phyloP scores from a whole-genome alignment of 2,888 invertebrate species.

The Oligia strigilis region DNA sequence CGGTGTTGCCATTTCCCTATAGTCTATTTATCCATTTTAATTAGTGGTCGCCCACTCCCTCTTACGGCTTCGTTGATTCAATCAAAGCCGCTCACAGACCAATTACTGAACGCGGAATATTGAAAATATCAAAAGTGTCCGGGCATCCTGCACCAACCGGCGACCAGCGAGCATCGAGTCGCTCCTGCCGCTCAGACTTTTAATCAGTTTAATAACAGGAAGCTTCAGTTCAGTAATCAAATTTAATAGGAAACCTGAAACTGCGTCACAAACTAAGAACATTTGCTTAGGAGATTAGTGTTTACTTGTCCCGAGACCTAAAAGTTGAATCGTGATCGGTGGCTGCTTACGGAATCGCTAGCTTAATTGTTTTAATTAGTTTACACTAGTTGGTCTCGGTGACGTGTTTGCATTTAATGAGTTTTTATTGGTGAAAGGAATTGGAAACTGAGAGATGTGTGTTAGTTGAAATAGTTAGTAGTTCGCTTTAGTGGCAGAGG shows the following conservation, averaged over 20 bases:
- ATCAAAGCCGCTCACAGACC: conserved; percentile 3
- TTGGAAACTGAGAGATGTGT: conserved; percentile 15
- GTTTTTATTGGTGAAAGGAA: conserved; percentile 15
- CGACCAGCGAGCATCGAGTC: neutral
- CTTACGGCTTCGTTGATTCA: neutral
- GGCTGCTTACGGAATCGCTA: conserved; percentile 25
- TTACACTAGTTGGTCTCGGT: conserved; percentile 18
- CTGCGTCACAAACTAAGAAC: conserved; percentile 24
- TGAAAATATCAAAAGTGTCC: conserved; percentile 4
- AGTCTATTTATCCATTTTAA: conserved; percentile 34
- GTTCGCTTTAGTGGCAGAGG: neutral
- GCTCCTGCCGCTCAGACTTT: neutral
- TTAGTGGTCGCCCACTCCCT: conserved; percentile 5
- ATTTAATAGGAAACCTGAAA: conserved; percentile 24
- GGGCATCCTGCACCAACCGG: neutral
- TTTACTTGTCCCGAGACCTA: conserved; percentile 20
- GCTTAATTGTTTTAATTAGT: conserved; percentile 49
- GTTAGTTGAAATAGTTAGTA: neutral
- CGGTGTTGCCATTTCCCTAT: neutral
- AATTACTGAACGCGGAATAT: conserved; percentile 17
- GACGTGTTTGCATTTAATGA: conserved; percentile 25
- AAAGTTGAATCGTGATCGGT: conserved; percentile 47
- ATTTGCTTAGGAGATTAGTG: conserved; percentile 42
- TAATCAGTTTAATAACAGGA: conserved; percentile 31
- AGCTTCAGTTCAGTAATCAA: conserved; percentile 26